Percentiles rank a stretch among this genome's conserved stretches.
phyloP scores from a whole-genome alignment of 2,888 invertebrate species.

The Thyatira batis region DNA sequence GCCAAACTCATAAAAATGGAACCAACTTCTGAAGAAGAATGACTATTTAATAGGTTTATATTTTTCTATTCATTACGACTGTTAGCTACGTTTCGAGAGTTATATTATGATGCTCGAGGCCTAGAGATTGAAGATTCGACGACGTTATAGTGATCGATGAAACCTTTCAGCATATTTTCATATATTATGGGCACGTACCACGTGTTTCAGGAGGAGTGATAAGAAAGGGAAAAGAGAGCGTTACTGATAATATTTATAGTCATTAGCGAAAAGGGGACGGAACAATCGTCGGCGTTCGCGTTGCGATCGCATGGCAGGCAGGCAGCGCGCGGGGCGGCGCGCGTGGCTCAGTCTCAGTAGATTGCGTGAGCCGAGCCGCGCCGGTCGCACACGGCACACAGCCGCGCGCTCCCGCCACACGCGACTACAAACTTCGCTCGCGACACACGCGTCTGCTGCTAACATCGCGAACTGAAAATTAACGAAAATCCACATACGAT shows the following conservation, averaged over 20 bases:
- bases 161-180: constrained; percentile 2
- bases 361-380: constrained; percentile 86
- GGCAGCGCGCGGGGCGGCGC: constrained; percentile 83
- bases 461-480: constrained; percentile 47
- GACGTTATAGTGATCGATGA: background rate
- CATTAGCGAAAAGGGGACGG: constrained; percentile 82
- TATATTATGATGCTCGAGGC: background rate
- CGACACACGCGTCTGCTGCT: constrained; percentile 49
- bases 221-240: constrained; percentile 76
- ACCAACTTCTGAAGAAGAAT: constrained; percentile 19
- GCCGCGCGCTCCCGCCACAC: constrained; percentile 66
- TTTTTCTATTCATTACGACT: background rate
- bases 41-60: background rate
- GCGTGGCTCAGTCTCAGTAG: constrained; percentile 83
- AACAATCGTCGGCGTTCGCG: constrained; percentile 60
- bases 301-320: constrained; percentile 51
- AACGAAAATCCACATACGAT: constrained; percentile 37
- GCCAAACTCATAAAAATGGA: background rate
- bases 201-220: constrained; percentile 71
- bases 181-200: constrained; percentile 36
- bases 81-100: too few species aligned
- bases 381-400: constrained; percentile 72
- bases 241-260: constrained; percentile 81
- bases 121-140: background rate
- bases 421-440: constrained; percentile 76